These are phyloP conservation scores for Ochlodes sylvanus DNA, from an alignment of 2,888 invertebrate species.

Conservation along the genomic window DNA sequence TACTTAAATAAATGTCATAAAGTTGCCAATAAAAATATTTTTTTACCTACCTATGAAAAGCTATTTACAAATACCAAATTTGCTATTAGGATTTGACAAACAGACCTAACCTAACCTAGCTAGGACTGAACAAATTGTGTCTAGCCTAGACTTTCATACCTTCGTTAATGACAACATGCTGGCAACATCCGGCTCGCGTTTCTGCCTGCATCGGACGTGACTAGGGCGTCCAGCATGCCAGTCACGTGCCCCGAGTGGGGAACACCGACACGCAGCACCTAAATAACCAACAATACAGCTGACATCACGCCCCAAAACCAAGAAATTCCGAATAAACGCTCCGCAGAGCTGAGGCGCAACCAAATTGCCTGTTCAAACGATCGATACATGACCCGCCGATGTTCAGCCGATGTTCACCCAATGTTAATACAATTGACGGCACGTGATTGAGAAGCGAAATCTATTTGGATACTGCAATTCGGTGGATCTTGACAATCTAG, in stretches of 20 bases:
- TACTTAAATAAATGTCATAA: too few species aligned
- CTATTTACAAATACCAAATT: too few species aligned
- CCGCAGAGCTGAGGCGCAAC: slow-evolving; percentile 51
- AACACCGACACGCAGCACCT: slow-evolving; percentile 67
- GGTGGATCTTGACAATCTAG: background rate
- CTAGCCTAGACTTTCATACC: too few species aligned
- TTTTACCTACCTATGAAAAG: too few species aligned
- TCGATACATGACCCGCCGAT: slow-evolving; percentile 34
- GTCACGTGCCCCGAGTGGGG: slow-evolving; percentile 67
- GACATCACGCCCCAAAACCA: slow-evolving; percentile 64
- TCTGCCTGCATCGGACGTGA: slow-evolving; percentile 15
- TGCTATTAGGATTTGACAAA: too few species aligned
- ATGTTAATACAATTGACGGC: slow-evolving; percentile 28
- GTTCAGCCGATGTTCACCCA: slow-evolving; percentile 30
- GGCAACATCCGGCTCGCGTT: slow-evolving; percentile 56
- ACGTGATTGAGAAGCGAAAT: slow-evolving; percentile 19
- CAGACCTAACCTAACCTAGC: too few species aligned
- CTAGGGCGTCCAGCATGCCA: slow-evolving; percentile 51
- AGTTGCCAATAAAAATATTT: too few species aligned
- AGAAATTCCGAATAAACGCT: slow-evolving; percentile 36
- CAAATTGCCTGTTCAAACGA: slow-evolving; percentile 50
- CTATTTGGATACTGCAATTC: background rate
- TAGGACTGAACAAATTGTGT: too few species aligned
- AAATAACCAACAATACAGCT: slow-evolving; percentile 59
- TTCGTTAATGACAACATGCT: background rate